Percentiles rank a stretch among this genome's conserved stretches.
These are phyloP conservation scores for Caenorhabditis sp. DNA, from an alignment of 2,888 invertebrate genomes.

Conservation along the genomic window DNA sequence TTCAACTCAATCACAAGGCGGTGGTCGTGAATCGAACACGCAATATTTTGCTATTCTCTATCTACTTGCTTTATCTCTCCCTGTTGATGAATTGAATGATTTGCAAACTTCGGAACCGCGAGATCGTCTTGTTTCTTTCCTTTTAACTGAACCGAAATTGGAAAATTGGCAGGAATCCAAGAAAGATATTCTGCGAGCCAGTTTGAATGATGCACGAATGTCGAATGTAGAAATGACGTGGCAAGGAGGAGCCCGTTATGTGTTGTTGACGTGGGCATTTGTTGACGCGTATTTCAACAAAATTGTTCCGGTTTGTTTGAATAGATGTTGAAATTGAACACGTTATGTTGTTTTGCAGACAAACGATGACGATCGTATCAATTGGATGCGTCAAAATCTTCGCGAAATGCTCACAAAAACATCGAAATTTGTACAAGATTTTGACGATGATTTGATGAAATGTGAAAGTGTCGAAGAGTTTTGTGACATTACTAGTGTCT, in stretches of 20 bases:
- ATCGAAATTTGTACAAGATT: conserved; percentile 35
- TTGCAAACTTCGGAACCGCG: conserved; percentile 8
- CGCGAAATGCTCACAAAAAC: conserved; percentile 41
- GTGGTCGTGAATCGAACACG: conserved; percentile 76
- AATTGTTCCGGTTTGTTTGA: conserved; percentile 43
- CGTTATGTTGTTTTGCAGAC: conserved; percentile 43
- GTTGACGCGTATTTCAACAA: conserved; percentile 49
- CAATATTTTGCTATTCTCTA: conserved; percentile 82
- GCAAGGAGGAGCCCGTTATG: background rate
- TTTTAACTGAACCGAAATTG: conserved; percentile 45
- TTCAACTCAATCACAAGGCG: conserved; percentile 92
- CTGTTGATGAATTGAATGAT: conserved; percentile 29
- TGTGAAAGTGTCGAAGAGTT: conserved; percentile 22
- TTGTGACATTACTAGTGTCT: conserved; percentile 24
- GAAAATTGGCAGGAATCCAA: conserved; percentile 47
- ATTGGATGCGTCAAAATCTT: conserved; percentile 47
- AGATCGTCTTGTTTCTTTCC: conserved; percentile 41
- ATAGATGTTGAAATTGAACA: too few relatives aligned
- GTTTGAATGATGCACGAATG: background rate
- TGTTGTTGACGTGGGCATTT: conserved; percentile 48
- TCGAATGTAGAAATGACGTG: background rate
- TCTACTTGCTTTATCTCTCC: conserved; percentile 41
- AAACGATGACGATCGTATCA: conserved; percentile 37
- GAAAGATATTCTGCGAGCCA: conserved; percentile 36
- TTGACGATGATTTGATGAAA: conserved; percentile 31